phyloP scores from a whole-genome alignment of 2,113 vertebrate genomes.

The Oreocharis arfaki region DNA sequence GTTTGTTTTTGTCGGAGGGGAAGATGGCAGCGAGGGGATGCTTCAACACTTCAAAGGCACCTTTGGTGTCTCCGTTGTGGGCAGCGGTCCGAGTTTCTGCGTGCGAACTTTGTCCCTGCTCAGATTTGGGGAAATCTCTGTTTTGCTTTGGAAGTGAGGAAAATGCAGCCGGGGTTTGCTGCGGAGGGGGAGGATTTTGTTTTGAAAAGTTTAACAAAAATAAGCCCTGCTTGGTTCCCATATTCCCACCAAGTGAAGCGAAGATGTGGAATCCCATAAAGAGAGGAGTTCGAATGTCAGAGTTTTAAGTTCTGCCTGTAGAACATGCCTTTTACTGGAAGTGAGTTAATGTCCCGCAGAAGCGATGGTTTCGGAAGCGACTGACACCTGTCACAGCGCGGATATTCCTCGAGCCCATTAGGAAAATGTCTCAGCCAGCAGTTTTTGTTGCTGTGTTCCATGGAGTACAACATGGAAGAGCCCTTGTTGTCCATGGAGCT shows the following conservation, averaged over 20 bases:
- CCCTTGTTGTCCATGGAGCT: neutral
- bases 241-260: neutral
- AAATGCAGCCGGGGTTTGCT: too few species aligned
- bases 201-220: neutral
- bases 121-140: neutral
- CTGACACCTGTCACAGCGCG: neutral
- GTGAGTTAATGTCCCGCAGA: rapidly evolving
- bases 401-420: neutral
- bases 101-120: neutral
- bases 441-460: neutral
- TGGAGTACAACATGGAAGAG: neutral
- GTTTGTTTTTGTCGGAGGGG: neutral
- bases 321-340: neutral
- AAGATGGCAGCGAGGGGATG: neutral
- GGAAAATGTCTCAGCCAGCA: too few species aligned
- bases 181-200: neutral
- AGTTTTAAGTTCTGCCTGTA: neutral
- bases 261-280: rapidly evolving
- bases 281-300: neutral
- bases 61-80: neutral
- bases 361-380: neutral
- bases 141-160: rapidly evolving
- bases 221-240: rapidly evolving
- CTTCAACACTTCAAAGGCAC: rapidly evolving
- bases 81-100: neutral